Base-by-base conservation (phyloP, 2,888 invertebrate genomes). In the Eilema sororculum region DNA sequence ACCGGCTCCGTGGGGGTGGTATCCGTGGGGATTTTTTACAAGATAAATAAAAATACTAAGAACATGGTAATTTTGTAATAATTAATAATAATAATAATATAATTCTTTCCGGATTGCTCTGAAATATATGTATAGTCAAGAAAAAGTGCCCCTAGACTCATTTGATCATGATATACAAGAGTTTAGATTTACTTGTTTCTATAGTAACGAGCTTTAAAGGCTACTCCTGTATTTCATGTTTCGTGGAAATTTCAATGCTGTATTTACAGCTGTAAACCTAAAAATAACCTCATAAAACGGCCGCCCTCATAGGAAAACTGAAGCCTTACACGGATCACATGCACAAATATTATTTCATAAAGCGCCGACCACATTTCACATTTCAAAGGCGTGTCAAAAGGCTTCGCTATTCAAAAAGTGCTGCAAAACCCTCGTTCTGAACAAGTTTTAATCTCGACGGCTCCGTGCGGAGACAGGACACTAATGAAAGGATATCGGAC, bases 401-500 rank as follows among this genome's bases (percentile, higher is more conserved):
- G 85, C 86, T 83, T 78, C 85, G 86, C 83, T 86, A 88, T 91
- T 87, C 86, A 89, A 90, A 89, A 86, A 87, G 86, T 84, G 83
- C 83, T 84, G 87, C 85, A 88, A 89, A 91, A 88, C 85, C 83
- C 84, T 82, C 82, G 85, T 84, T 81, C 85, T 86, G 91, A 87
- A 86, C 90, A 95, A 95, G 94, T 95, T 95, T 94, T 95, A 95
- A 95, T 95, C 94, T 93, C 88, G 88, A 82, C 86, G 81, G 89
- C 87, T 85, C 86, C 85, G 86, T 81, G 84, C 86, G 82, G 85
- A 86, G 90, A 85, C 90, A 89, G 90, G 87, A 89, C 90, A 85
- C 92, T 95, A 95, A 94, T 95, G 95, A 95, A 95, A 95, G 94
- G 94, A 94, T 94, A 94, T 94, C 94, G 93, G 92, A 89, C 91